These are phyloP conservation scores for Sclerodermus sp. DNA, from an alignment of 2,888 invertebrate genomes.

Conservation along the genomic window DNA sequence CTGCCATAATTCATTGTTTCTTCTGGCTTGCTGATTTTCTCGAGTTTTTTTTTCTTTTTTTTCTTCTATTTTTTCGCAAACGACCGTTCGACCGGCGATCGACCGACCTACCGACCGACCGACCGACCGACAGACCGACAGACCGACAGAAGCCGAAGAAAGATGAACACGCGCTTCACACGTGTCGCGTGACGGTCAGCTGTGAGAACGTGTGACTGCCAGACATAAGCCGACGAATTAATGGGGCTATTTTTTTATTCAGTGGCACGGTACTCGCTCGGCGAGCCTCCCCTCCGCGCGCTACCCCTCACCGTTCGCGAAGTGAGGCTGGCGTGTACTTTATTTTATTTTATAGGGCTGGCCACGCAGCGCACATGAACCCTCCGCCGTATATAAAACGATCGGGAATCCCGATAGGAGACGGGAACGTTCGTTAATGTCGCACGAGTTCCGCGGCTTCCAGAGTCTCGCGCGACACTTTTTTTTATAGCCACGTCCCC, in stretches of 20 bases:
- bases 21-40: too few relatives aligned
- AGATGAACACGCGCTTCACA: background rate
- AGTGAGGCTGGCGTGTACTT: conserved; percentile 18
- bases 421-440: conserved; percentile 29
- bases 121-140: background rate
- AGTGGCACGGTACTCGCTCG: conserved; percentile 21
- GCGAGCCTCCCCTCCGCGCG: background rate
- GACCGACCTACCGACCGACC: too few relatives aligned
- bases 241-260: conserved; percentile 44
- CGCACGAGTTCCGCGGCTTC: conserved; percentile 13
- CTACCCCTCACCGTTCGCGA: background rate
- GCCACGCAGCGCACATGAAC: conserved; percentile 19
- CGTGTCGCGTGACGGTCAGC: conserved; percentile 25
- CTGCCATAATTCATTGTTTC: too few relatives aligned
- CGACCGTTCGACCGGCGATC: too few relatives aligned
- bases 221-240: conserved; percentile 41
- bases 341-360: conserved; percentile 34
- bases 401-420: conserved; percentile 31
- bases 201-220: conserved; percentile 34
- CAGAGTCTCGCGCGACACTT: conserved; percentile 7
- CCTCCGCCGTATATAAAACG: conserved; percentile 19
- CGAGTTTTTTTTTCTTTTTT: too few relatives aligned
- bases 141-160: background rate
- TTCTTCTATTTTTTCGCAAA: too few relatives aligned
- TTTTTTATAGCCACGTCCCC: conserved; percentile 3